phyloP scores from a whole-genome alignment of 1,140 invertebrate genomes.

The Drepana arcuata region DNA sequence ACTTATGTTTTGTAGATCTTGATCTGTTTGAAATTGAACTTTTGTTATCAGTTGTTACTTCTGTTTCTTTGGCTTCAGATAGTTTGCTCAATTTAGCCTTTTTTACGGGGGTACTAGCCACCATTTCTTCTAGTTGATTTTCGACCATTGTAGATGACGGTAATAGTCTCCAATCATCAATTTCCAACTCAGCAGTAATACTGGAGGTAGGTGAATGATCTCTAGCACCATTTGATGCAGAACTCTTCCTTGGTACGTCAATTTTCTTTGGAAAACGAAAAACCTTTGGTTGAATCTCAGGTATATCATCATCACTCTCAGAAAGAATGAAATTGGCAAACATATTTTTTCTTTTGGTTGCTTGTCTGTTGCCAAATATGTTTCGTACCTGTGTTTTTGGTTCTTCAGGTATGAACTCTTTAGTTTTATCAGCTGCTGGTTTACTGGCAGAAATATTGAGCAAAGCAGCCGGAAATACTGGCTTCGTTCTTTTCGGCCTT shows the following conservation, averaged over 20 bases:
- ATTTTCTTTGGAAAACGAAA: constrained; percentile 36
- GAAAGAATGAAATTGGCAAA: constrained; percentile 50
- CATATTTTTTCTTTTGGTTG: constrained; percentile 46
- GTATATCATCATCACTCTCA: constrained; percentile 54
- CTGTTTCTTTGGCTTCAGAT: constrained; percentile 20
- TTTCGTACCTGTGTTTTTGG: constrained; percentile 29
- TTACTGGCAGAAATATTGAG: constrained; percentile 42
- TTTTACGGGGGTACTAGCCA: constrained; percentile 27
- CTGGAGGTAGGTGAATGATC: constrained; percentile 33
- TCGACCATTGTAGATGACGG: constrained; percentile 61
- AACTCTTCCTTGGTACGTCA: constrained; percentile 13
- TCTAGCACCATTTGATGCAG: constrained; percentile 12
- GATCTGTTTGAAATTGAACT: too few species aligned
- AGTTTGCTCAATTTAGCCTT: constrained; percentile 27
- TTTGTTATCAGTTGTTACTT: constrained; percentile 9
- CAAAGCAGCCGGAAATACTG: constrained; percentile 37
- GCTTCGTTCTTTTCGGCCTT: constrained; percentile 25
- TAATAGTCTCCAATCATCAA: constrained; percentile 46
- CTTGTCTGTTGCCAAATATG: constrained; percentile 39
- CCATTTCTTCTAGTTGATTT: constrained; percentile 30
- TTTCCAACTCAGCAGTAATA: constrained; percentile 42
- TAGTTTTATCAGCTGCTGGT: constrained; percentile 38
- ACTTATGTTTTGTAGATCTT: constrained; percentile 15
- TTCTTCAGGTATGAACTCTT: constrained; percentile 20
- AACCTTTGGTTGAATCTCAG: constrained; percentile 45